These are phyloP conservation scores for Drosophila gaucha DNA, from an alignment of 2,888 invertebrate species.

Conservation along the genomic window DNA sequence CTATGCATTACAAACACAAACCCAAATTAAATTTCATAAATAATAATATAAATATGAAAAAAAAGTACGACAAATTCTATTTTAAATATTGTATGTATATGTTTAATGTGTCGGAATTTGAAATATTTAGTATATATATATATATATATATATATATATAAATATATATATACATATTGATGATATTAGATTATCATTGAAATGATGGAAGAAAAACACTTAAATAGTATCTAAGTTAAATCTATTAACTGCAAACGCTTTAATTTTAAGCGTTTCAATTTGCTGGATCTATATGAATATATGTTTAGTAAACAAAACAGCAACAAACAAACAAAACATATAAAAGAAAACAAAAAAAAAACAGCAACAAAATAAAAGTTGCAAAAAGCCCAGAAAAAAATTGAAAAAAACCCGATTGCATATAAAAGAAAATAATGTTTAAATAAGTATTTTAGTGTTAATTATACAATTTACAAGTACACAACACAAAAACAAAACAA, in stretches of 20 bases:
- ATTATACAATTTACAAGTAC: slow-evolving; percentile 83
- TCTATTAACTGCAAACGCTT: slow-evolving; percentile 72
- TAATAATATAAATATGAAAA: slow-evolving; percentile 61
- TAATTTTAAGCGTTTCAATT: slow-evolving; percentile 71
- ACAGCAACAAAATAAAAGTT: slow-evolving; percentile 40
- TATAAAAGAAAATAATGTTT: slow-evolving; percentile 77
- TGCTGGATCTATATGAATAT: slow-evolving; percentile 67
- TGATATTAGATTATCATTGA: slow-evolving; percentile 59
- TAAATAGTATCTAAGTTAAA: slow-evolving; percentile 76
- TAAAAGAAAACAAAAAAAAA: slow-evolving; percentile 41
- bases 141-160: background rate
- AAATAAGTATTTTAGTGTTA: slow-evolving; percentile 84
- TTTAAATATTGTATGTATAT: slow-evolving; percentile 80
- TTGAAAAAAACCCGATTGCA: slow-evolving; percentile 65
- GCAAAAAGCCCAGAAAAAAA: slow-evolving; percentile 47
- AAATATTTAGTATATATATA: slow-evolving; percentile 29
- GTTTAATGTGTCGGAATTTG: slow-evolving; percentile 79
- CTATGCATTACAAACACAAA: slow-evolving; percentile 51
- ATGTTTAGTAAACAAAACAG: slow-evolving; percentile 58
- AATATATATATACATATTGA: slow-evolving; percentile 13
- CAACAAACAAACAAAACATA: slow-evolving; percentile 24
- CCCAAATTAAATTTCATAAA: slow-evolving; percentile 63
- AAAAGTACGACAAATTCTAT: slow-evolving; percentile 70
- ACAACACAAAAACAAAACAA: slow-evolving; percentile 63
- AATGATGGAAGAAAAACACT: slow-evolving; percentile 60